A percentile compares a stretch with the other conserved stretches of the same genome.
Conservation (phyloP, 2,113 vertebrate species). For the Eretmochelys imbricata region DNA sequence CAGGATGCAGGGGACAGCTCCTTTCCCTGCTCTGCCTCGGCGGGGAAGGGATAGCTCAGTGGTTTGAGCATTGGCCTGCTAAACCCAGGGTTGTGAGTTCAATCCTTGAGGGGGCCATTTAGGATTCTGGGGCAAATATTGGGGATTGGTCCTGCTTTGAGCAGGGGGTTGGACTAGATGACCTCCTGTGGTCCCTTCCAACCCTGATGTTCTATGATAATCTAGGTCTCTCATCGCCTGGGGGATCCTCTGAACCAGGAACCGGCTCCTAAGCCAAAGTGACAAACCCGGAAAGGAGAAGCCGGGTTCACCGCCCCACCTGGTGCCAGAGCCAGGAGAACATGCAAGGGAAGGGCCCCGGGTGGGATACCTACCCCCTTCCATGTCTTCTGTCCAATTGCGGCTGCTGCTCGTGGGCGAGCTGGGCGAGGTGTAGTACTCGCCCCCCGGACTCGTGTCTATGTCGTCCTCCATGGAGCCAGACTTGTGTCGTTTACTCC, state of each 20-base stretch:
- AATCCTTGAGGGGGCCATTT: too few species aligned
- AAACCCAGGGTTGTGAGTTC: too few species aligned
- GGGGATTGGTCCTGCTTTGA: too few species aligned
- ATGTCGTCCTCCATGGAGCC: conserved; percentile 97
- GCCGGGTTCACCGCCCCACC: not conserved
- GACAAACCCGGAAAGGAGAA: not conserved
- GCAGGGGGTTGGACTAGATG: too few species aligned
- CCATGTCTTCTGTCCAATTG: conserved; percentile 98
- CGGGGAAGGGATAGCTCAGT: too few species aligned
- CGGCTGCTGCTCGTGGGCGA: conserved; percentile 96
- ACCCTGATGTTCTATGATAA: too few species aligned
- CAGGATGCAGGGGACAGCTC: not conserved
- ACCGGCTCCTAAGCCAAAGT: not conserved
- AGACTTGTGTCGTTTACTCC: conserved; percentile 97
- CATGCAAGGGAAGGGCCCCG: not conserved
- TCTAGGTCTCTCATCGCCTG: not conserved
- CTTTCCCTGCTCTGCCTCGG: not conserved
- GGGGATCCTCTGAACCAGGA: rapidly evolving
- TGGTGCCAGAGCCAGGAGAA: too few species aligned
- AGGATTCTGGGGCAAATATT: too few species aligned
- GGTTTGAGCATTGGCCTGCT: too few species aligned
- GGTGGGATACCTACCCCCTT: conserved; percentile 87
- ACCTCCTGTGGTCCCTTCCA: too few species aligned
- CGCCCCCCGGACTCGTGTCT: conserved; percentile 93
- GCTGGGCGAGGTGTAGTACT: conserved; percentile 95